Conservation (phyloP, 2,888 invertebrate species). For the Cylloceria caligata region DNA sequence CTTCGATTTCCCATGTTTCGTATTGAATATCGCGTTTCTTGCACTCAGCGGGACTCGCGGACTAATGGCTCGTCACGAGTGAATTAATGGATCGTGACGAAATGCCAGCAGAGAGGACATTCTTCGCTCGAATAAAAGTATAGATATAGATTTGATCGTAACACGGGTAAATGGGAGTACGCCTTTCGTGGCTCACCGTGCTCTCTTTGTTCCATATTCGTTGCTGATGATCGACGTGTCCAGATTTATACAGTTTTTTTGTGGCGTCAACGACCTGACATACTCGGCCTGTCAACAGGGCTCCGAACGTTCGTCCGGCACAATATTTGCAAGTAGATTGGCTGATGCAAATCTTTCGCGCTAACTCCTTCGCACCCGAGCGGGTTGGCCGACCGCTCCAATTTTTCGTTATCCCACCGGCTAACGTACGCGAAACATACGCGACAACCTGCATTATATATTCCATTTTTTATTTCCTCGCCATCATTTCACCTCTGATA, state of each 20-base stretch:
- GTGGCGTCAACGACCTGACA: conserved; percentile 22
- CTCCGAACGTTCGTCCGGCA: conserved; percentile 17
- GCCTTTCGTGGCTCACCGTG: not conserved
- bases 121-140: conserved; percentile 2
- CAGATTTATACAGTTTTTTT: conserved; percentile 44
- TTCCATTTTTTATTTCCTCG: conserved; percentile 3
- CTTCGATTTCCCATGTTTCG: conserved; percentile 13
- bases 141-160: not conserved
- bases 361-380: conserved; percentile 41
- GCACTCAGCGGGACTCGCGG: not conserved
- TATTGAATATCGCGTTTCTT: conserved; percentile 36
- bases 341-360: conserved; percentile 72
- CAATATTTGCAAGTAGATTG: conserved; percentile 76
- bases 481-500: not conserved
- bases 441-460: not conserved
- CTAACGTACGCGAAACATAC: not conserved
- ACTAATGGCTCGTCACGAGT: conserved; percentile 55
- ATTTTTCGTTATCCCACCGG: conserved; percentile 56
- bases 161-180: not conserved
- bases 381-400: conserved; percentile 60
- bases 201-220: not conserved
- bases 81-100: conserved; percentile 57
- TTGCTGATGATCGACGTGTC: conserved; percentile 54
- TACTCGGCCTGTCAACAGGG: not conserved
- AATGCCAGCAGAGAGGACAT: not conserved